Evolutionary conservation across 2,113 vertebrate species (phyloP), one percentile per base, ranked within the genome.

Genomic region (Carlito syrichta): DNA sequence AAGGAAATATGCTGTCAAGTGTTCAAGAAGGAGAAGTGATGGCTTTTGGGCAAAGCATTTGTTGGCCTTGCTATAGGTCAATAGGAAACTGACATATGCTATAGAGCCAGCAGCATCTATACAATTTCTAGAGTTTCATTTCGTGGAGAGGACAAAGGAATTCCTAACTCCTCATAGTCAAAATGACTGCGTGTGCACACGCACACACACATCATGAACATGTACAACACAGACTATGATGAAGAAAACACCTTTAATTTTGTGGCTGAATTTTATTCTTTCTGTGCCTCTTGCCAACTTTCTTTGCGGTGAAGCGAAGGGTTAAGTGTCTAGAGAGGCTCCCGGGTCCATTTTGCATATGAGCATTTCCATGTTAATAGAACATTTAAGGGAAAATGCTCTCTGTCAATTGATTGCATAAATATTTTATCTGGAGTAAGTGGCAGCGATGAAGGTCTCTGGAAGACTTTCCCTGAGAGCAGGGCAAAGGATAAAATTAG

Each of bases 281-380:
- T 38, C 22, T 13, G 0, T 0, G 6, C n/a, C 43, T 68, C 66
- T 48, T 56, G 76, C 52, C 76, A 82, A 56, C 50, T 97, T 98
- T 97, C 96, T 96, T 93, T 74, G 48, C 16, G 86, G 69, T 22
- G 19, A 0, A 94, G 48, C 77, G 97, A 98, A 96, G 98, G 96
- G 98, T 99, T 99, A 98, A 99, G n/a, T 78, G 86, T 60, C 58
- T 38, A 9, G 81, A 88, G 66, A 93, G 96, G 89, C 94, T 96
- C 97, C 94, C 86, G 48, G 96, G 95, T 90, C 93, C 98, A 82
- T 93, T 98, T 98, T 98, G 96, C 98, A 98, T 97, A 97, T 95
- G 98, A 98, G 97, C 98, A 99, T 99, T 98, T 99, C 98, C 98
- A 98, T 98, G 98, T 98, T 99, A 99, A 98, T 99, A 98, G 98